These are phyloP conservation scores for Zelleria hepariella DNA, from an alignment of 2,888 invertebrate species.

Conservation along the genomic window DNA sequence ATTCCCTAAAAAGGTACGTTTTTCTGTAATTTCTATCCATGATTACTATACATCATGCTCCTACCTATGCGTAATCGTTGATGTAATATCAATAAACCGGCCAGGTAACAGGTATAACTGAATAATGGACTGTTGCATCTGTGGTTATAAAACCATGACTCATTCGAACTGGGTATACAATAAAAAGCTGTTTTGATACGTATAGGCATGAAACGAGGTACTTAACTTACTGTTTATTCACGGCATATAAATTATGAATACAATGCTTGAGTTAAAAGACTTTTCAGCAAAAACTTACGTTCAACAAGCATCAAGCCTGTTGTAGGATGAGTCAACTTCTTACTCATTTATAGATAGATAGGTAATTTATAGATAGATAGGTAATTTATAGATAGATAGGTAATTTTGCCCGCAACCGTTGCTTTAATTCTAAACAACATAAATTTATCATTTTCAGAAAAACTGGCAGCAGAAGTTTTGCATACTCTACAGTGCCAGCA, in stretches of 20 bases:
- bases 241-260: background rate
- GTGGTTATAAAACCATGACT: slow-evolving; percentile 3
- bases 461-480: slow-evolving; percentile 86
- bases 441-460: slow-evolving; percentile 72
- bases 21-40: background rate
- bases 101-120: background rate
- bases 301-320: background rate
- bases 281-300: background rate
- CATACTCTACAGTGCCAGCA: slow-evolving; percentile 84
- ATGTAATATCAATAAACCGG: background rate
- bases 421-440: background rate
- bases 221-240: background rate
- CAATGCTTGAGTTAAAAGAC: background rate
- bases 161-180: background rate
- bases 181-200: background rate
- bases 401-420: too few relatives aligned
- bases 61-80: background rate
- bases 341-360: background rate
- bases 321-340: background rate
- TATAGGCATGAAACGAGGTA: background rate
- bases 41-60: background rate
- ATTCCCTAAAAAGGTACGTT: slow-evolving; percentile 79
- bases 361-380: background rate
- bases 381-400: background rate
- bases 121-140: background rate